Base-by-base conservation (phyloP, 2,113 vertebrate species). In the Tyrannus savana region DNA sequence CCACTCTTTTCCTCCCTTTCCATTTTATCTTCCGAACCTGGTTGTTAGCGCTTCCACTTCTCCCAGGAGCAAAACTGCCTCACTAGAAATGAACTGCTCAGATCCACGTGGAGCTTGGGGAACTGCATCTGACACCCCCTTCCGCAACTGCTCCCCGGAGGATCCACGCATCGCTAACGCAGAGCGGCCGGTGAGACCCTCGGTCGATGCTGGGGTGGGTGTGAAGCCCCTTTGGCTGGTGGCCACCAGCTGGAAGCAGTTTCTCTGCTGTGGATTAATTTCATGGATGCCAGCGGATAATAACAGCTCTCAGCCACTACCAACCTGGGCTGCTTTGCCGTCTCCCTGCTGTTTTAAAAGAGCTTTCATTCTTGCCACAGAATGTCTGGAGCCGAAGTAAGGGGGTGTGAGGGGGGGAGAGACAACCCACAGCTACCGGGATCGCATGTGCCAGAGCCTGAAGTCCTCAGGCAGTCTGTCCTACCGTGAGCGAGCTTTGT, bases 211-310 rank as follows among this genome's bases (percentile, higher is more conserved):
- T 24, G 69, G 72, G 69, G 28, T 86, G 72, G 66, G 28, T n/a
- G n/a, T 0, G 15, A 92, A 92, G 80, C 76, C 86, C 88, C 83
- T 84, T 19, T 4, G 39, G 87, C 21, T 0, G 0, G 42, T 2
- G 0, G 47, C 59, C 0, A 2, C 83, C 89, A 93, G 91, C 93
- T 96, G 96, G 94, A 91, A 93, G 84, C 84, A 62, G 63, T 77
- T 94, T 88, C 84, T 93, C 33, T 41, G 63, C 79, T 55, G 63
- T 77, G 93, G 92, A 93, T 91, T 91, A 66, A 95, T 95, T 91
- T 95, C 91, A 91, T 37, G 87, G 90, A 91, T 85, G 85, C 90
- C 7, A 12, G 81, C 1, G 2, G 90, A 75, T 80, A 93, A 87
- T 55, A 95, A 93, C 93, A 91, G 37, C 93, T 80, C 79, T 85